Evolutionary conservation across 2,888 invertebrate genomes (phyloP), one percentile per base, ranked within the genome.

Genomic region (Drosophila nr. fundita): DNA sequence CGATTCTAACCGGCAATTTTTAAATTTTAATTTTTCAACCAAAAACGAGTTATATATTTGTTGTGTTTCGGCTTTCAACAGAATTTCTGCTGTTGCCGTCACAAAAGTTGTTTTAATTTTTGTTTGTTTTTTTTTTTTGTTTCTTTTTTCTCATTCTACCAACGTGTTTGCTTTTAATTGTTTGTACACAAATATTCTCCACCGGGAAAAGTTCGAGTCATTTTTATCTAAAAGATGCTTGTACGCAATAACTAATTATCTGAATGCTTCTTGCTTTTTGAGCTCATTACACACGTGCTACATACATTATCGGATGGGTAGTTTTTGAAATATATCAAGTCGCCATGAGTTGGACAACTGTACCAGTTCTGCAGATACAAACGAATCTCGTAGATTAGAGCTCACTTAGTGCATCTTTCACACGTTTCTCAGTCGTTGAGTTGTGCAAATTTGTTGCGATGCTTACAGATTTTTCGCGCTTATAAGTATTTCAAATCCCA

Each of bases 1-100:
- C 68, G 75, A 53, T 66, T 76, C 71, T 77, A 83, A 83, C 82
- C 87, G 89, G 73, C 84, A 75, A 72, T 83, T 88, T 78, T 74
- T 71, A 84, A 83, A 77, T 73, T 67, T 52, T 38, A 78, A 79
- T 62, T 59, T 24, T 66, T 73, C 45, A 36, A 40, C 66, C 68
- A 55, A 81, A 80, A 86, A 85, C 85, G 61, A 70, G 85, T 86
- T 45, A 1, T 24, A 15, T 45, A 4, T n/a, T 40, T 45, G 7
- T 61, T 71, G 59, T 68, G 68, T 70, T 66, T 68, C 55, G 59
- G 50, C 38, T 80, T 80, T 74, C 61, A 61, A 58, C 59, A 48
- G 75, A 77, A 66, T 64, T 63, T 70, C 40, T 72, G 45, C 42
- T 64, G 64, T 64, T 71, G 57, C 49, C 66, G 61, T 71, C 71